Conservation (phyloP, 2,888 invertebrate genomes). For the Coecobrya sp. region DNA sequence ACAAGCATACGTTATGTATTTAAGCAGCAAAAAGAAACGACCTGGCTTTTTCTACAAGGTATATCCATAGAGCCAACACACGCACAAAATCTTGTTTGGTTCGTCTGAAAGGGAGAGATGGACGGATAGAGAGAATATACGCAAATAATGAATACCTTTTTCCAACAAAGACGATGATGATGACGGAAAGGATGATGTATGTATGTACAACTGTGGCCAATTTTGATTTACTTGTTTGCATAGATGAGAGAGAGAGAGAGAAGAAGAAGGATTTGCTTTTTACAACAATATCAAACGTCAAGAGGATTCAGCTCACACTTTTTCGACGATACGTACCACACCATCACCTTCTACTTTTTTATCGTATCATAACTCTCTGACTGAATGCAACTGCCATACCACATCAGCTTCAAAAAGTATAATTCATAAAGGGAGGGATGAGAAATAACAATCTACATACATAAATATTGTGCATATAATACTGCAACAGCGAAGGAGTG, state of each 20-base stretch:
- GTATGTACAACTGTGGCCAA: slow-evolving; percentile 76
- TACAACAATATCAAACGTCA: slow-evolving; percentile 55
- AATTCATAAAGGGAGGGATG: slow-evolving; percentile 32
- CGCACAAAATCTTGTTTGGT: slow-evolving; percentile 26
- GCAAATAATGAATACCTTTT: slow-evolving; percentile 60
- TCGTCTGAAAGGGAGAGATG: not conserved
- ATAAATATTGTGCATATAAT: slow-evolving; percentile 13
- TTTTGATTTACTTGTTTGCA: slow-evolving; percentile 81
- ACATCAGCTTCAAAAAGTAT: slow-evolving; percentile 6
- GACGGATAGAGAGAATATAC: slow-evolving; percentile 39
- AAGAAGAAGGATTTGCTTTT: slow-evolving; percentile 69
- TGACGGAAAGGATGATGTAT: slow-evolving; percentile 67
- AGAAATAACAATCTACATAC: slow-evolving; percentile 26
- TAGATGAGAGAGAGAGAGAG: slow-evolving; percentile 41
- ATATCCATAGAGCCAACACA: slow-evolving; percentile 13
- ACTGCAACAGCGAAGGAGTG: slow-evolving; percentile 54
- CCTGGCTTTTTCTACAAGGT: slow-evolving; percentile 14
- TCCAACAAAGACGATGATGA: slow-evolving; percentile 35
- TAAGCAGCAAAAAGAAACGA: slow-evolving; percentile 42
- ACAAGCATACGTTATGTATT: not conserved
- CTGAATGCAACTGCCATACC: slow-evolving; percentile 27
- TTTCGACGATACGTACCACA: not conserved
- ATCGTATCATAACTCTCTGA: slow-evolving; percentile 1
- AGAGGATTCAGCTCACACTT: slow-evolving; percentile 63
- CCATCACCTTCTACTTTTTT: slow-evolving; percentile 43